phyloP scores from a whole-genome alignment of 1,140 invertebrate species.

The Bombus polaris region DNA sequence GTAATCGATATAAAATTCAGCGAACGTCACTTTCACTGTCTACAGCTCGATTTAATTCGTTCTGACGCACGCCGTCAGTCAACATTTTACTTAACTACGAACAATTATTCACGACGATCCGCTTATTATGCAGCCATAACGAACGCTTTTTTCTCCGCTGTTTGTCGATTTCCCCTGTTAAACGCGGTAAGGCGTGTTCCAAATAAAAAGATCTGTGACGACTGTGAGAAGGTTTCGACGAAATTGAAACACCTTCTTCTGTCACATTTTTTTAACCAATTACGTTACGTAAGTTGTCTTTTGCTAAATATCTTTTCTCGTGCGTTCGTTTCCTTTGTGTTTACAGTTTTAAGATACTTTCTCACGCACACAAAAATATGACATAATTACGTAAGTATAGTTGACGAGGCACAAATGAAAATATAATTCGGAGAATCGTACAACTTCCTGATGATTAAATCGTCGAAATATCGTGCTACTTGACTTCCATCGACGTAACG shows the following conservation, averaged over 20 bases:
- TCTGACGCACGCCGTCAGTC: too few relatives aligned
- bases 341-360: background rate
- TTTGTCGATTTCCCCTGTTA: background rate
- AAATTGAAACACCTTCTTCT: background rate
- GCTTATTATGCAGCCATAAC: background rate
- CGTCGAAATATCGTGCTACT: background rate
- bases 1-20: background rate
- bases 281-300: background rate
- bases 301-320: background rate
- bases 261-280: background rate
- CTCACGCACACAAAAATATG: too few relatives aligned
- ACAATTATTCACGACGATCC: background rate
- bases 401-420: too few relatives aligned
- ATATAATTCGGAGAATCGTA: background rate
- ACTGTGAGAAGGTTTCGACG: background rate
- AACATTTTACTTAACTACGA: background rate
- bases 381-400: too few relatives aligned
- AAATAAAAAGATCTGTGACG: rapidly evolving
- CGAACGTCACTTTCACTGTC: constrained; percentile 17
- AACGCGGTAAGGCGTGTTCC: background rate
- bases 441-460: background rate
- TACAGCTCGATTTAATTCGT: too few relatives aligned
- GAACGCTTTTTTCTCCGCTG: background rate
- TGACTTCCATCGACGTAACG: background rate
- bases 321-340: background rate